These are phyloP conservation scores for Pelmatolapia mariae DNA, from an alignment of 2,113 vertebrate species.

Conservation along the genomic window DNA sequence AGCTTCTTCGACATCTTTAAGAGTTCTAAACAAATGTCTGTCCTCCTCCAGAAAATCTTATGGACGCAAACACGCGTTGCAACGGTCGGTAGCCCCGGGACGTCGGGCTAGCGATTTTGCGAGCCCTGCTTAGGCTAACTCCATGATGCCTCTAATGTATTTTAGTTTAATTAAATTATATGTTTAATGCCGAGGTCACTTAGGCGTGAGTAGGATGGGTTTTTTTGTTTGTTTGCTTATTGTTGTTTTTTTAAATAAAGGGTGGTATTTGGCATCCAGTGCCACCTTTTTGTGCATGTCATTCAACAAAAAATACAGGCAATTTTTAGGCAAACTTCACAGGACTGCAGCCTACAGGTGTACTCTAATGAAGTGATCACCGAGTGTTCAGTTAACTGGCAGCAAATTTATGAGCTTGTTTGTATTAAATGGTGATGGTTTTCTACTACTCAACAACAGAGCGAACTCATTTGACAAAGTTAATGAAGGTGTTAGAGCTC, in stretches of 20 bases:
- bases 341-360: background rate
- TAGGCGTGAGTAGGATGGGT: fast-evolving
- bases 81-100: no score
- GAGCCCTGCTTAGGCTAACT: background rate
- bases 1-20: no score
- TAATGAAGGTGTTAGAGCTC: background rate
- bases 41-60: no score
- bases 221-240: background rate
- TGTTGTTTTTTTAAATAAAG: background rate
- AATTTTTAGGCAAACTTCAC: background rate
- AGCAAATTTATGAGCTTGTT: background rate
- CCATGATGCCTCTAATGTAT: background rate
- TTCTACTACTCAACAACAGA: background rate
- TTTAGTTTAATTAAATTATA: background rate
- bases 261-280: background rate
- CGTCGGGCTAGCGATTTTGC: no score
- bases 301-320: background rate
- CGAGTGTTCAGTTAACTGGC: background rate
- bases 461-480: background rate
- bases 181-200: background rate
- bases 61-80: no score
- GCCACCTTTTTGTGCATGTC: background rate
- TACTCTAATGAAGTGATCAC: background rate
- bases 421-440: background rate
- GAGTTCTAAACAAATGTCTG: no score